phyloP scores from a whole-genome alignment of 2,113 vertebrate species.

The Peromyscus polionotus region DNA sequence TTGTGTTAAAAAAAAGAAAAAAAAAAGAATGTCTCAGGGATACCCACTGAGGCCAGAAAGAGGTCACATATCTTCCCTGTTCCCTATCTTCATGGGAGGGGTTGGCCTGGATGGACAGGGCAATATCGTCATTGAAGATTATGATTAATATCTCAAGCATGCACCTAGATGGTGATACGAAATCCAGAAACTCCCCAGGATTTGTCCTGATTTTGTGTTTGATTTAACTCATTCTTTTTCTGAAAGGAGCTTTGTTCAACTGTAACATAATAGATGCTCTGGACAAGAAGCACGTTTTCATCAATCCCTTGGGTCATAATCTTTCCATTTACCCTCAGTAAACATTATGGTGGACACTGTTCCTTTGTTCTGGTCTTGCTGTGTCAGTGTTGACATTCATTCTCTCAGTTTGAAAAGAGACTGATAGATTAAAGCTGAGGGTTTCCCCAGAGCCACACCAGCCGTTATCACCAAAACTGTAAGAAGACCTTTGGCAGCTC shows the following conservation, averaged over 20 bases:
- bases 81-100: neutral
- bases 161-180: neutral
- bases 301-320: neutral
- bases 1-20: conserved; percentile 32
- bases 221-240: neutral
- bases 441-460: conserved; percentile 1
- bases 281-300: neutral
- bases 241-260: neutral
- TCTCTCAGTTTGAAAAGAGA: neutral
- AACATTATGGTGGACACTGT: neutral
- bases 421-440: conserved; percentile 30
- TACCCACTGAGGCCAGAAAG: neutral
- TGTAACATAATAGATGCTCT: neutral
- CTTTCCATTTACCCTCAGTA: neutral
- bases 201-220: neutral
- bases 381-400: neutral
- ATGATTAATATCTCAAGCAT: neutral
- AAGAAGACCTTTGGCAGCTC: conserved; percentile 75
- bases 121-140: neutral
- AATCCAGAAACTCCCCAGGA: neutral
- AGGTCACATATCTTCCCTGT: neutral
- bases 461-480: conserved; percentile 79
- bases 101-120: accelerated
- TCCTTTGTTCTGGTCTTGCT: neutral
- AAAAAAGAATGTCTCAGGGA: neutral